Percentiles rank a stretch among this genome's conserved stretches.
Conservation (phyloP, 1,140 invertebrate species). For the Atopsyche davidsoni region DNA sequence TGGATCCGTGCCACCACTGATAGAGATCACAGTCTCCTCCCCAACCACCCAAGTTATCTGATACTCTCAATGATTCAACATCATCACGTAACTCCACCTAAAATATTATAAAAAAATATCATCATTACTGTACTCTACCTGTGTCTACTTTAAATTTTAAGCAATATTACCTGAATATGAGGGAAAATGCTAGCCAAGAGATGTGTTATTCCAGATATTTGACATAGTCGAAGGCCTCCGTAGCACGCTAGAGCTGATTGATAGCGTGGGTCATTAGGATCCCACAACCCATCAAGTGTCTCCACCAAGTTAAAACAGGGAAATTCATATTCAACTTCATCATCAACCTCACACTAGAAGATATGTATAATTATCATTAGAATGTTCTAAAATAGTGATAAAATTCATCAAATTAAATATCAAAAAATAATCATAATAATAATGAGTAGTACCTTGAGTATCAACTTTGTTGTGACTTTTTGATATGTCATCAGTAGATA, state of each 20-base stretch:
- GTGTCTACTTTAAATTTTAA: conserved; percentile 3
- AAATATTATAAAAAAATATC: conserved; percentile 12
- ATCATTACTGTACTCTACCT: not conserved
- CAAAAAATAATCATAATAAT: no score
- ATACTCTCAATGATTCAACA: conserved; percentile 47
- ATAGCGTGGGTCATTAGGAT: conserved; percentile 55
- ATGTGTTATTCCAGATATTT: conserved; percentile 52
- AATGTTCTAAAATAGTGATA: no score
- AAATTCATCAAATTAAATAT: no score
- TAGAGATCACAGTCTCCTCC: conserved; percentile 61
- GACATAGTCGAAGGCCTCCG: conserved; percentile 60
- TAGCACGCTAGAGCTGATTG: conserved; percentile 52
- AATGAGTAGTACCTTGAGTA: no score
- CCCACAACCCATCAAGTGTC: conserved; percentile 68
- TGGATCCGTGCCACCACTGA: conserved; percentile 77
- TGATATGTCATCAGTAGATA: no score
- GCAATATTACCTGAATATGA: conserved; percentile 55
- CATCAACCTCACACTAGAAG: conserved; percentile 64
- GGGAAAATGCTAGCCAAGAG: conserved; percentile 64
- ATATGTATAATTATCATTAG: no score
- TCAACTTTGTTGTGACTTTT: no score
- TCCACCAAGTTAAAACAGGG: conserved; percentile 73
- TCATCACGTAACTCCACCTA: conserved; percentile 58
- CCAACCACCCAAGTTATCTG: conserved; percentile 44
- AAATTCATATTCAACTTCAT: conserved; percentile 74